These are phyloP conservation scores for Chamaea fasciata DNA, from an alignment of 2,113 vertebrate genomes.

Conservation along the genomic window DNA sequence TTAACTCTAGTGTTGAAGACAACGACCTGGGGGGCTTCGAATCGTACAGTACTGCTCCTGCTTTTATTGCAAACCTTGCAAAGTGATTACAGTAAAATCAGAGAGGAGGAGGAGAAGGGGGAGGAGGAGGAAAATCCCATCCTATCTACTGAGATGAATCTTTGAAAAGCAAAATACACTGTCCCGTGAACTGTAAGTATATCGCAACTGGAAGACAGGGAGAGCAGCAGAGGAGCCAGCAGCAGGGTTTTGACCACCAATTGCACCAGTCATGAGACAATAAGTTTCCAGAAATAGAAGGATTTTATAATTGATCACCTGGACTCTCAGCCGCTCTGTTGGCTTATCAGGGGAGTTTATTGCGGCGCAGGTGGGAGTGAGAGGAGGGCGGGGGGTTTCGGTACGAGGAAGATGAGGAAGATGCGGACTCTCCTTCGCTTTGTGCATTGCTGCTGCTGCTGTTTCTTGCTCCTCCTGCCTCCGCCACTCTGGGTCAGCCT, in stretches of 20 bases:
- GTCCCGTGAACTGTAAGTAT: conserved; percentile 78
- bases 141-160: conserved; percentile 45
- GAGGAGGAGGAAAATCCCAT: conserved; percentile 53
- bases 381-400: not conserved
- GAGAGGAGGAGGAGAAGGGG: conserved; percentile 43
- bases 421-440: conserved; percentile 69
- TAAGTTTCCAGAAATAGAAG: conserved; percentile 71
- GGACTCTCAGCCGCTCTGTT: not conserved
- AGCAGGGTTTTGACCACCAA: conserved; percentile 44
- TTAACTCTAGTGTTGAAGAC: conserved; percentile 65
- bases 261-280: conserved; percentile 64
- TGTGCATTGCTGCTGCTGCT: conserved; percentile 67
- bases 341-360: not conserved
- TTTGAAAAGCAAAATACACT: conserved; percentile 62
- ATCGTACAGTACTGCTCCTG: conserved; percentile 10
- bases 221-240: not conserved
- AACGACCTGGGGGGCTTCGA: conserved; percentile 33
- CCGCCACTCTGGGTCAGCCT: conserved; percentile 82
- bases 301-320: not conserved
- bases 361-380: not conserved
- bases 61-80: conserved; percentile 54
- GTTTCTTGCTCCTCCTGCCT: conserved; percentile 80
- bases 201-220: conserved; percentile 41
- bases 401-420: conserved; percentile 63
- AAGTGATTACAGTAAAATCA: conserved; percentile 62